phyloP scores from a whole-genome alignment of 2,113 vertebrate genomes.

The Etheostoma cragini region DNA sequence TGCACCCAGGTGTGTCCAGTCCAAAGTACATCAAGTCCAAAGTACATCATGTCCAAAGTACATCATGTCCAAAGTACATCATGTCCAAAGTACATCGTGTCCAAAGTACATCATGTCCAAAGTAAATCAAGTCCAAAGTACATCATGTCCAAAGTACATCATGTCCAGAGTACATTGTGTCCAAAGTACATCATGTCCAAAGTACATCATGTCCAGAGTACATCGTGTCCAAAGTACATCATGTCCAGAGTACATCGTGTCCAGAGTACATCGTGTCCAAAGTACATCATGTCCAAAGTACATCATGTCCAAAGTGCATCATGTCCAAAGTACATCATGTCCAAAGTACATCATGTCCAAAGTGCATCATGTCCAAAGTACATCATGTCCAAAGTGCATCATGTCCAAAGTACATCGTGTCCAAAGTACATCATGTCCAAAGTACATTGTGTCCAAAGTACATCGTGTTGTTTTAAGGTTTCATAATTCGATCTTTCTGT shows the following conservation, averaged over 20 bases:
- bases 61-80: neutral
- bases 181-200: neutral
- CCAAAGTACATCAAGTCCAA: neutral
- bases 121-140: neutral
- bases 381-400: neutral
- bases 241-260: too few relatives aligned
- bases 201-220: too few relatives aligned
- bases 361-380: neutral
- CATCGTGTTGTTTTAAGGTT: neutral
- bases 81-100: too few relatives aligned
- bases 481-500: constrained; percentile 3
- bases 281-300: neutral
- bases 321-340: neutral
- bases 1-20: too few relatives aligned
- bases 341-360: neutral
- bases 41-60: too few relatives aligned
- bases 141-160: too few relatives aligned
- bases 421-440: neutral
- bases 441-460: too few relatives aligned
- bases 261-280: too few relatives aligned
- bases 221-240: neutral
- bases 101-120: neutral
- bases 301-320: too few relatives aligned
- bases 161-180: too few relatives aligned
- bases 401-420: too few relatives aligned